Conservation (phyloP, 1,140 invertebrate genomes). For the Aphaenogaster rudis region DNA sequence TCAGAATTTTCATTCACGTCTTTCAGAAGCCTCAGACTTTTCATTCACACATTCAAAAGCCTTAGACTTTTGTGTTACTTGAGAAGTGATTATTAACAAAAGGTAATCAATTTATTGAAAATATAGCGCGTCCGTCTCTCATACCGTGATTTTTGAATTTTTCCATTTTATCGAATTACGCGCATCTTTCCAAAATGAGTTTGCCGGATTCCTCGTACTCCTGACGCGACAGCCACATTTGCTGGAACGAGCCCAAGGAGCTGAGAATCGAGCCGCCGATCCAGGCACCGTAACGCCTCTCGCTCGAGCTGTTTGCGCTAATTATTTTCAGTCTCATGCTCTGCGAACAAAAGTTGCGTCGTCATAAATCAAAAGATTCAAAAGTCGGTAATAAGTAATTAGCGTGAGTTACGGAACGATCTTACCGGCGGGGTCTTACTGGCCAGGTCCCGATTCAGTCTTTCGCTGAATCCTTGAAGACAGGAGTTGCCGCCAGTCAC, state of each 20-base stretch:
- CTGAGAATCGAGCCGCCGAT: conserved; percentile 98
- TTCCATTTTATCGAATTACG: conserved; percentile 58
- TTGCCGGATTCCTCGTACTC: conserved; percentile 98
- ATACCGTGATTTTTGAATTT: background rate
- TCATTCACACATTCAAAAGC: background rate
- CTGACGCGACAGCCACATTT: conserved; percentile 99
- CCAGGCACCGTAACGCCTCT: conserved; percentile 97
- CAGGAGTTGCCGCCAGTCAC: conserved; percentile 96
- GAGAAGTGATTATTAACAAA: background rate
- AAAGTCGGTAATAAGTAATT: background rate
- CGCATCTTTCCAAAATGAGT: conserved; percentile 93
- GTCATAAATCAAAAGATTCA: background rate
- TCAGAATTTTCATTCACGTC: background rate
- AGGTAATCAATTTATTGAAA: conserved; percentile 7
- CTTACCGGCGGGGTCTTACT: conserved; percentile 93
- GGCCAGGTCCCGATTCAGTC: conserved; percentile 94
- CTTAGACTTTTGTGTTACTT: conserved; percentile 19
- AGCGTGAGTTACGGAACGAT: background rate
- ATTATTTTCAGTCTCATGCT: conserved; percentile 96
- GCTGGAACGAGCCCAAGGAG: conserved; percentile 98
- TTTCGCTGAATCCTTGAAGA: conserved; percentile 93
- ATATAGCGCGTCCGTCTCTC: background rate
- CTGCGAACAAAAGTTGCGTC: conserved; percentile 83
- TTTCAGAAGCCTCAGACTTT: background rate
- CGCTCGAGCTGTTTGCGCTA: conserved; percentile 93